Base-by-base conservation (phyloP, 2,113 vertebrate species). In the Sakesphorus luctuosus region DNA sequence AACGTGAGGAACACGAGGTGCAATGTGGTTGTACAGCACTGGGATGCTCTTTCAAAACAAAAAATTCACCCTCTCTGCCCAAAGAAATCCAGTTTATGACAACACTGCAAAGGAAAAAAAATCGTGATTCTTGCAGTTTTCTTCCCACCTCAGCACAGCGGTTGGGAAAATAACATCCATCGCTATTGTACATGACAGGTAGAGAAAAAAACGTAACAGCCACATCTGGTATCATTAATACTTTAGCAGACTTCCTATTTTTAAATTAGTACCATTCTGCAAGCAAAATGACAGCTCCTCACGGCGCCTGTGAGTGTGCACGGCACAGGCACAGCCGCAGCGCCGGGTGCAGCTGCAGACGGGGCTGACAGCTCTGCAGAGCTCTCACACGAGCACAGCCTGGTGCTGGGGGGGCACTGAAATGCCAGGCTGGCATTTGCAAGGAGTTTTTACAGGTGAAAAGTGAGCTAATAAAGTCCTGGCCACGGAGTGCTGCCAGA, bases 151-250 rank as follows among this genome's bases (percentile, higher is more conserved):
- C 40, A 49, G 88, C 1, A 0, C 63, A 20, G 29, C 13, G 12
- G 81, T 52, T 58, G 84, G 72, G 61, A 84, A 93, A 95, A 91
- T 82, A 96, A 77, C 77, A 75, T 90, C 81, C 71, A 62, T 69
- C 0, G 33, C 85, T 84, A 82, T 61, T 72, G 68, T 90, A 95
- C 76, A 72, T 94, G 96, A 96, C 96, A 95, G 84, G 87, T 89
- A 88, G 80, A 81, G 61, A 44, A 79, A 95, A 93, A 83, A 89
- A 67, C 2, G 26, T 58, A 90, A 93, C 94, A 96, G 80, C 49
- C 91, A 83, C 94, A 96, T 97, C 97, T 97, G 94, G 91, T 94
- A 94, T 96, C 95, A 95, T 97, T 94, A 96, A 97, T 97, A 94
- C 96, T 97, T 95, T 49, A 94, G 92, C 92, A 95, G 93, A 91